These are phyloP conservation scores for Hypena proboscidalis DNA, from an alignment of 2,888 invertebrate genomes.

Conservation along the genomic window DNA sequence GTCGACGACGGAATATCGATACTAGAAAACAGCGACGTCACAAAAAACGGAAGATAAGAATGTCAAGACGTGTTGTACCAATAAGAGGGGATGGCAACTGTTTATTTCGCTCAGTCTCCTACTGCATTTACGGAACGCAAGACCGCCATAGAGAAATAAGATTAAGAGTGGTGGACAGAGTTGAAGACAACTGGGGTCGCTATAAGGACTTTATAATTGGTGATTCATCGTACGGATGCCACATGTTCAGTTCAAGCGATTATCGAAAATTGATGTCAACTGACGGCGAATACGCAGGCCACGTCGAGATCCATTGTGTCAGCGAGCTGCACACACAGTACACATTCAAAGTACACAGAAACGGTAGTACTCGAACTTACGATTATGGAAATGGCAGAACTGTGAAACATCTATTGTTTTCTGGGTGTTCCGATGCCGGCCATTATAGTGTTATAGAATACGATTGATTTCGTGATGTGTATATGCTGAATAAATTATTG, in stretches of 20 bases:
- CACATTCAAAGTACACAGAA: slow-evolving; percentile 71
- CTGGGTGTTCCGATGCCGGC: slow-evolving; percentile 72
- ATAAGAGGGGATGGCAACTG: slow-evolving; percentile 77
- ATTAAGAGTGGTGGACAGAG: slow-evolving; percentile 62
- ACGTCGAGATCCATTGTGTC: slow-evolving; percentile 70
- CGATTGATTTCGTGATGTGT: slow-evolving; percentile 33
- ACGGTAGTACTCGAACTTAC: slow-evolving; percentile 60
- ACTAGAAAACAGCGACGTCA: slow-evolving; percentile 22
- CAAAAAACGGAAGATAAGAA: slow-evolving; percentile 28
- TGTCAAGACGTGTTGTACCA: slow-evolving; percentile 63
- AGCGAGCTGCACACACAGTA: slow-evolving; percentile 67
- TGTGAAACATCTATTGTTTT: slow-evolving; percentile 70
- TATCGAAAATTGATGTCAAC: slow-evolving; percentile 66
- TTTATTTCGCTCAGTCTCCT: slow-evolving; percentile 71
- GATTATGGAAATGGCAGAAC: slow-evolving; percentile 69
- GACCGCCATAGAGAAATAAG: slow-evolving; percentile 72
- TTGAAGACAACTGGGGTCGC: slow-evolving; percentile 66
- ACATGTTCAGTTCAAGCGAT: slow-evolving; percentile 52
- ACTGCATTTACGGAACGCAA: slow-evolving; percentile 68
- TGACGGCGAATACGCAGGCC: slow-evolving; percentile 76
- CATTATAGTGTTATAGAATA: slow-evolving; percentile 77
- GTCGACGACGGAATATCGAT: slow-evolving; percentile 34
- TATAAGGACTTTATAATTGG: slow-evolving; percentile 77
- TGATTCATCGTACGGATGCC: slow-evolving; percentile 65
- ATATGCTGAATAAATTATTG: slow-evolving; percentile 11